Conservation (phyloP, 1,140 invertebrate species). For the Caenorhabditis tropicalis region DNA sequence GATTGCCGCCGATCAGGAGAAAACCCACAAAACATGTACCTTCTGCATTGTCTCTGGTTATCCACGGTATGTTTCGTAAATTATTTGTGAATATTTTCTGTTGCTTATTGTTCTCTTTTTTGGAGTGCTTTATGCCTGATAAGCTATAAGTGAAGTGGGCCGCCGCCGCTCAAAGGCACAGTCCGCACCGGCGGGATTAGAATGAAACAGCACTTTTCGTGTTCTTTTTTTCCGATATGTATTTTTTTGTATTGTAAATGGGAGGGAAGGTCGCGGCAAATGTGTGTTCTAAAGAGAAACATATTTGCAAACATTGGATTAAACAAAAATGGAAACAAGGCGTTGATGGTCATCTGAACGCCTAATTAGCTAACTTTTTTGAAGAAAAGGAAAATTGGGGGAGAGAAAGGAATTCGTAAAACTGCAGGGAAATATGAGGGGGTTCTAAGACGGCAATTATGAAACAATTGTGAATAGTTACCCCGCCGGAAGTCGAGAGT, state of each 20-base stretch:
- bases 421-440: background rate
- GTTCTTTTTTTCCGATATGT: background rate
- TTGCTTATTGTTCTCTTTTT: background rate
- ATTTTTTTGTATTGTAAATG: background rate
- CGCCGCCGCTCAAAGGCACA: constrained; percentile 13
- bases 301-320: constrained; percentile 16
- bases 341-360: constrained; percentile 4
- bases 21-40: constrained; percentile 33
- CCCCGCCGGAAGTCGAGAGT: background rate
- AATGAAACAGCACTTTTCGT: constrained; percentile 2
- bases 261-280: background rate
- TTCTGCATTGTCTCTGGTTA: background rate
- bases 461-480: background rate
- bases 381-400: background rate
- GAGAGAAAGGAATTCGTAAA: background rate
- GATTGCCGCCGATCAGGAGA: constrained; percentile 37
- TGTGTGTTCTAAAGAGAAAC: background rate
- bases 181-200: background rate
- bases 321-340: constrained; percentile 32
- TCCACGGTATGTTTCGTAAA: background rate
- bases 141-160: constrained; percentile 26
- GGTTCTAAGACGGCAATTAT: background rate
- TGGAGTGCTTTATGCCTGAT: constrained; percentile 19
- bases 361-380: background rate
- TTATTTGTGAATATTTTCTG: background rate